Base-by-base conservation (phyloP, 1,140 invertebrate genomes). In the Drosophila nigrodunni region DNA sequence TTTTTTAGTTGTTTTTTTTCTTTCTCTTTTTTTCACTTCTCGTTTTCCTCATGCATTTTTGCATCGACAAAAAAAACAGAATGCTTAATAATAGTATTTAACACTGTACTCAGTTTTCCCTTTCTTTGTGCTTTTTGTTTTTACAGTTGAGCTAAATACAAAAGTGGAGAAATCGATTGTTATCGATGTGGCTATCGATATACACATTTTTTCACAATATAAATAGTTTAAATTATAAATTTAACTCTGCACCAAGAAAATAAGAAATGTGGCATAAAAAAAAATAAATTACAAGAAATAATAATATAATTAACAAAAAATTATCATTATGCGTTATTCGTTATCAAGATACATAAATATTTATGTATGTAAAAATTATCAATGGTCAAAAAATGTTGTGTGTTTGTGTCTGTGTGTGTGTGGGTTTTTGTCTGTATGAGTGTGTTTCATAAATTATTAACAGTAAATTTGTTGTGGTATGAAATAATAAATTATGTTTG, bases 391-490 rank as follows among this genome's bases (percentile, higher is more conserved):
- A 67, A 64, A 72, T 82, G 49, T 30, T 78, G 30, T 57, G 25
- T 37, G 43, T 60, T 44, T 58, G 62, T 74, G 43, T 78, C n/a
- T 66, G 39, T 68, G 44, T 58, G 39, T 72, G 43, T 70, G 25
- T 58, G 34, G 46, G 57, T 70, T 30, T 68, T 35, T 69, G 15
- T 74, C 39, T 74, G 37, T 69, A 54, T 73, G 34, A 74, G 65
- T 74, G 70, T 49, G 65, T 81, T 85, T 85, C 76, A 86, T 86
- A 86, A 86, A 86, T 86, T 86, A 86, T 86, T 87, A 86, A 86
- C 76, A 87, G 65, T 86, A 87, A 82, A 76, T 82, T 62, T 79
- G 47, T 69, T 69, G 71, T 75, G 34, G 70, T 66, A 67, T 65
- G 65, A 78, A 72, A 30, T 30, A 85, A 86, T 86, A 85, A 80